phyloP scores from a whole-genome alignment of 2,888 invertebrate genomes.

The Polydrusus pterygomalis region DNA sequence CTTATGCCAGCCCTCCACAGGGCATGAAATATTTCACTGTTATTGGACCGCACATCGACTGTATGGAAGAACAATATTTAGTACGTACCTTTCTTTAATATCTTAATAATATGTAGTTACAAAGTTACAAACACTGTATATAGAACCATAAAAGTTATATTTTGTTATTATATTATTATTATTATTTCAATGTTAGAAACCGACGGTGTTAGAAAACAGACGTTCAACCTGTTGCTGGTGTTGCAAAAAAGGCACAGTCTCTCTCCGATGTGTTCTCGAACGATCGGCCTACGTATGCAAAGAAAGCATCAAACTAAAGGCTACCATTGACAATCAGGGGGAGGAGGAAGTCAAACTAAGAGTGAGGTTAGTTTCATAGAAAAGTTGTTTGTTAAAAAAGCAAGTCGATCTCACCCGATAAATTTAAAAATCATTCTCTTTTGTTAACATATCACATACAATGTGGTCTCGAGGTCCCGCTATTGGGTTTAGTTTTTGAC shows the following conservation, averaged over 20 bases:
- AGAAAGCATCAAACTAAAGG: slow-evolving; percentile 80
- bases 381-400: no score
- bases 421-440: no score
- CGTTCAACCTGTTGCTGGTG: slow-evolving; percentile 82
- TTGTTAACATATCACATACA: no score
- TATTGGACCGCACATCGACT: slow-evolving; percentile 86
- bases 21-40: slow-evolving; percentile 87
- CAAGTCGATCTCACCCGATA: no score
- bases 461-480: no score
- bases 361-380: slow-evolving; percentile 65
- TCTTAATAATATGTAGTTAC: not conserved
- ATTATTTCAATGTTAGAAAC: slow-evolving; percentile 73
- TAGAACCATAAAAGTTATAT: no score
- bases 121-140: no score
- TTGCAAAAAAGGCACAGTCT: slow-evolving; percentile 81
- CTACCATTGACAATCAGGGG: slow-evolving; percentile 81
- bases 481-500: no score
- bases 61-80: slow-evolving; percentile 86
- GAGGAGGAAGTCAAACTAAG: slow-evolving; percentile 68
- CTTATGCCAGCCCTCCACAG: slow-evolving; percentile 85
- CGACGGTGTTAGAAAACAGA: slow-evolving; percentile 78
- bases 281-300: slow-evolving; percentile 85
- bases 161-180: no score
- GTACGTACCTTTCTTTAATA: no score
- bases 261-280: slow-evolving; percentile 80